These are phyloP conservation scores for Heterochromis multidens DNA, from an alignment of 2,113 vertebrate genomes.

Conservation along the genomic window DNA sequence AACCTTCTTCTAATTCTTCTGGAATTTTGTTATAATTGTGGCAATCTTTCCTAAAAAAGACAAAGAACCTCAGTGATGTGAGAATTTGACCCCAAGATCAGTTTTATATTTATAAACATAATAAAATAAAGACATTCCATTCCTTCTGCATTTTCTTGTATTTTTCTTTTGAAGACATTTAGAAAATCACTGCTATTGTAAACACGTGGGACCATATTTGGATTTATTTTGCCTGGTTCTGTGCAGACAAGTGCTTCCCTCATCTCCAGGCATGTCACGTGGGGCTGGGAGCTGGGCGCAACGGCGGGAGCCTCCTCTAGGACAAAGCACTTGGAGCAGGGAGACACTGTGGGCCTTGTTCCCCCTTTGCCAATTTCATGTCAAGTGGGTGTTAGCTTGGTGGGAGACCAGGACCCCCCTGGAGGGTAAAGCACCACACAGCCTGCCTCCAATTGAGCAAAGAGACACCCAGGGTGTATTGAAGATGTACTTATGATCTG, in stretches of 20 bases:
- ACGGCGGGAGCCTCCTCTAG: slow-evolving; percentile 51
- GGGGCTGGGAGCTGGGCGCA: slow-evolving; percentile 44
- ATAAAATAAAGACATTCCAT: neutral
- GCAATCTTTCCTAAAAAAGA: neutral
- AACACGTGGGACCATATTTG: neutral
- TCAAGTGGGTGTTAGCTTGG: slow-evolving; percentile 73
- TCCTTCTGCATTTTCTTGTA: no score
- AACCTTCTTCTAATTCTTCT: neutral
- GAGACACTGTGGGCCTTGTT: slow-evolving; percentile 71
- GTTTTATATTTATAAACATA: neutral
- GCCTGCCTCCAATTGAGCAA: neutral
- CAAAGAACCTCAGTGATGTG: neutral
- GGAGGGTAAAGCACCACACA: slow-evolving; percentile 17
- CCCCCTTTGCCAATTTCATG: slow-evolving; percentile 37
- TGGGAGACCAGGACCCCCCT: slow-evolving; percentile 38
- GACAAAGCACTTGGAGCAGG: slow-evolving; percentile 62
- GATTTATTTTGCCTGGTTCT: neutral
- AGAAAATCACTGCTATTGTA: neutral
- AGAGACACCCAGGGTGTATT: neutral
- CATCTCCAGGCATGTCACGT: slow-evolving; percentile 69
- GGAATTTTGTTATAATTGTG: neutral
- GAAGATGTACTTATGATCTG: neutral
- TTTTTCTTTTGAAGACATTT: neutral
- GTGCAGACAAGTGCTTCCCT: slow-evolving; percentile 34
- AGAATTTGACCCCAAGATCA: neutral